Percentiles rank a stretch among this genome's conserved stretches.
These are phyloP conservation scores for Lycaena phlaeas DNA, from an alignment of 2,888 invertebrate genomes.

Conservation along the genomic window DNA sequence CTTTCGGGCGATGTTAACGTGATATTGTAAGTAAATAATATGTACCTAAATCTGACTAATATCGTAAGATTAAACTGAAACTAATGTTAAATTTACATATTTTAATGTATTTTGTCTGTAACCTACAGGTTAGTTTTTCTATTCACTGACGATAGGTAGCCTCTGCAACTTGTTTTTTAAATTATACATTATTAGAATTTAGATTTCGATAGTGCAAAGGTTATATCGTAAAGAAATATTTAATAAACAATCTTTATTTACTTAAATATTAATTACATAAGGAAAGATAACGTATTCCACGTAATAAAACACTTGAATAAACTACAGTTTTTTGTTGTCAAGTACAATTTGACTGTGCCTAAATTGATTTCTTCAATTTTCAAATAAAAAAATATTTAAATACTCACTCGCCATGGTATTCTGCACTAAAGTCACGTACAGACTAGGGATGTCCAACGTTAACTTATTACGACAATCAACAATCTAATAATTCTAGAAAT, in stretches of 20 bases:
- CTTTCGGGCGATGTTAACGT: too few relatives aligned
- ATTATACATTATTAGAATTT: neutral
- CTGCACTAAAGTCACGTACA: constrained; percentile 31
- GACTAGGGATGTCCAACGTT: constrained; percentile 13
- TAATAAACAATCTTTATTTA: constrained; percentile 1
- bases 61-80: too few relatives aligned
- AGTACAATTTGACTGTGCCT: neutral
- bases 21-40: too few relatives aligned
- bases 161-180: neutral
- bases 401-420: constrained; percentile 47
- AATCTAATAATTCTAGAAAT: too few relatives aligned
- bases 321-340: neutral
- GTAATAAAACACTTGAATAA: neutral
- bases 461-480: too few relatives aligned
- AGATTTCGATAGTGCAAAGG: neutral
- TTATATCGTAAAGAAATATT: neutral
- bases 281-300: neutral
- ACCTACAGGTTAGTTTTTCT: neutral
- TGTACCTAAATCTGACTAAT: too few relatives aligned
- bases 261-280: neutral
- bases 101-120: neutral
- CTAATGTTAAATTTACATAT: neutral
- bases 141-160: neutral
- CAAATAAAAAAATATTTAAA: constrained; percentile 10
- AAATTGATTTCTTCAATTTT: neutral